These are phyloP conservation scores for Alcis repandata DNA, from an alignment of 2,888 invertebrate species.

Conservation along the genomic window DNA sequence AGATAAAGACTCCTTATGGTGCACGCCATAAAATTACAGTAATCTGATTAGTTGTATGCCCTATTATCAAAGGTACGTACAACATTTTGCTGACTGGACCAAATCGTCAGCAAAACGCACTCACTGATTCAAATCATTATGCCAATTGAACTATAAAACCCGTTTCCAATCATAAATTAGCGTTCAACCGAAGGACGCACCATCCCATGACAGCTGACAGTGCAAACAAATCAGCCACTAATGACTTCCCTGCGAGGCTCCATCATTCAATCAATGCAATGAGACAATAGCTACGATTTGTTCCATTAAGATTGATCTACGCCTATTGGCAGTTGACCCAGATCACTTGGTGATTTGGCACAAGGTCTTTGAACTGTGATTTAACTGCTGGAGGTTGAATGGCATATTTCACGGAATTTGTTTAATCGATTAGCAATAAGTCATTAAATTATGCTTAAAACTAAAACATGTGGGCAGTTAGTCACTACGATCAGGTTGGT, in stretches of 20 bases:
- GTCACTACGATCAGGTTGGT: neutral
- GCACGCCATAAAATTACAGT: no score
- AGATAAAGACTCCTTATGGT: no score
- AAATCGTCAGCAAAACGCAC: neutral
- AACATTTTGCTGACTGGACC: neutral
- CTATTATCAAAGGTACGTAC: neutral
- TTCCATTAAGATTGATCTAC: conserved; percentile 40
- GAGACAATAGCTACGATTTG: conserved; percentile 42
- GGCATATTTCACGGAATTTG: conserved; percentile 18
- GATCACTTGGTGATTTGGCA: conserved; percentile 46
- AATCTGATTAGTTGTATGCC: no score
- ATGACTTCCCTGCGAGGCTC: conserved; percentile 20
- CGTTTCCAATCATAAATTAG: conserved; percentile 9
- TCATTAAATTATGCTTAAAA: neutral
- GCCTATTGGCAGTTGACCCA: conserved; percentile 46
- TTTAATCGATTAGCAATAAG: conserved; percentile 7
- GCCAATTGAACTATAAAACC: conserved; percentile 12
- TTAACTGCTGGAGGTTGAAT: conserved; percentile 31
- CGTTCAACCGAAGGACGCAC: conserved; percentile 8
- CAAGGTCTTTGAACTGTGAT: conserved; percentile 46
- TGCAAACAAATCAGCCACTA: conserved; percentile 27
- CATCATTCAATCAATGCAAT: conserved; percentile 39
- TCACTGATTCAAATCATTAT: neutral
- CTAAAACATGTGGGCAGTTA: neutral
- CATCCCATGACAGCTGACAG: conserved; percentile 19